Evolutionary conservation across 1,140 invertebrate genomes (phyloP), one percentile per base, ranked within the genome.

Genomic region (Microvelia longipes): DNA sequence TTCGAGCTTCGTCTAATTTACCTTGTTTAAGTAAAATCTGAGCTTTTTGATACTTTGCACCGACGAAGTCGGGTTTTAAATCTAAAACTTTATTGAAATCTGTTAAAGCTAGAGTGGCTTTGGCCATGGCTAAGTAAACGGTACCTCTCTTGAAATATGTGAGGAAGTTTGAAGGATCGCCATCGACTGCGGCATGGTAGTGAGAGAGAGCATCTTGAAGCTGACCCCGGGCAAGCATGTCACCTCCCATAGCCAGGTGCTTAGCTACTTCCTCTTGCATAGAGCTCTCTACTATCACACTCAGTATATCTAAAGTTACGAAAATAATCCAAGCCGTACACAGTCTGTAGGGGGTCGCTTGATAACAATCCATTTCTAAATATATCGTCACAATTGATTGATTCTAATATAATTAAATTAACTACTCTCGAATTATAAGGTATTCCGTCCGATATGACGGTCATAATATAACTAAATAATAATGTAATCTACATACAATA

Each of bases 101-200:
- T 75, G 90, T 86, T 15, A 99, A 81, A 11, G 96, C 97, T 77
- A 95, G 90, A 76, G 94, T 96, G 0, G 96, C 90, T 85, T 97
- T 98, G 29, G 95, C 95, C 72, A 98, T 82, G 13, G 96, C 97
- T 78, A 99, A 85, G 79, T 95, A 98, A 0, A 98, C 94, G 11
- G 96, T 98, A 15, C 96, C 96, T 77, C 97, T 84, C 78, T 93
- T 93, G 76, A 91, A 96, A 76, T 93, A 95, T 69, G 93, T 96
- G 76, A 98, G 83, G 80, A 98, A 99, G 81, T 98, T 98, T 68
- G 85, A 86, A 30, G 95, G 93, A 83, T 99, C 96, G 24, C 90
- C 92, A 82, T 98, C 94, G 77, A 99, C 92, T 74, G 97, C 98
- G 69, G 93, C 91, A 86, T 99, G 96, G 83, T 97, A 99, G 78